phyloP scores from a whole-genome alignment of 2,888 invertebrate species.

The Alcis repandata region DNA sequence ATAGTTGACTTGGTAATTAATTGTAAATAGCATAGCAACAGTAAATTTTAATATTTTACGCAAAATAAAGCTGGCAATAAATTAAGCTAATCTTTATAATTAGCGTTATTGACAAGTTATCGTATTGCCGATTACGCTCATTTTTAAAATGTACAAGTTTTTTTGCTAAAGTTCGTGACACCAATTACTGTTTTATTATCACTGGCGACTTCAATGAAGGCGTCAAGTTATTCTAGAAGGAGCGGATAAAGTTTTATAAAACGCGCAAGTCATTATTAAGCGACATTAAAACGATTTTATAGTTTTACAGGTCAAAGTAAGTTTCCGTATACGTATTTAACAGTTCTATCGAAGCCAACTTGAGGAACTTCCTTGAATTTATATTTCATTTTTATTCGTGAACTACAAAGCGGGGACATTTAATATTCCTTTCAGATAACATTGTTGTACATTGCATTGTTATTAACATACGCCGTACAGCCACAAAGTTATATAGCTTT shows the following conservation, averaged over 20 bases:
- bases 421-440: slow-evolving; percentile 14
- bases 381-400: slow-evolving; percentile 15
- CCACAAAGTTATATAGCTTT: not conserved
- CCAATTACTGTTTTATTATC: slow-evolving; percentile 50
- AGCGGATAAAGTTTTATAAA: slow-evolving; percentile 22
- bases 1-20: no score
- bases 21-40: not conserved
- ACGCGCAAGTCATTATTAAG: slow-evolving; percentile 26
- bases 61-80: not conserved
- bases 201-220: slow-evolving; percentile 44
- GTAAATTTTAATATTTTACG: not conserved
- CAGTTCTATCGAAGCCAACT: slow-evolving; percentile 1
- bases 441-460: slow-evolving; percentile 16
- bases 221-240: slow-evolving; percentile 47
- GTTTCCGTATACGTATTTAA: slow-evolving; percentile 23
- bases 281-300: slow-evolving; percentile 16
- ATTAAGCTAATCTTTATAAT: slow-evolving; percentile 6
- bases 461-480: not conserved
- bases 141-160: slow-evolving; percentile 5
- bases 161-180: slow-evolving; percentile 38
- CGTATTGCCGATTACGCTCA: not conserved
- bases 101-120: slow-evolving; percentile 3
- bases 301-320: slow-evolving; percentile 24
- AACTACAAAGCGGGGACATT: slow-evolving; percentile 4
- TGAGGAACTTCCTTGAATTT: slow-evolving; percentile 9